Base-by-base conservation (phyloP, 2,888 invertebrate genomes). In the Nipponacmea schrenckii region DNA sequence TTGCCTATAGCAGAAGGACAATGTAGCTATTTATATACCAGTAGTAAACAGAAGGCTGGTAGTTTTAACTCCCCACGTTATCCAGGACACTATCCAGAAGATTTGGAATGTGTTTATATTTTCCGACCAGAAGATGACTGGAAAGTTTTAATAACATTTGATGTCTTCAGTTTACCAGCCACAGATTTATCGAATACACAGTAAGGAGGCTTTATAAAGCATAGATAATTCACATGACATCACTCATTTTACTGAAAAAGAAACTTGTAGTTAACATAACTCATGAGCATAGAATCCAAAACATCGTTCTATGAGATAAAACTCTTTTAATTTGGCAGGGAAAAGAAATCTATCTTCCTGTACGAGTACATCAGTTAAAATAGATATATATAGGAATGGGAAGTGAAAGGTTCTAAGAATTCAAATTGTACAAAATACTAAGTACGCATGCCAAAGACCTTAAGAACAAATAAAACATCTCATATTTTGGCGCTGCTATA, bases 1-100 rank as follows among this genome's bases (percentile, higher is more conserved):
- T 96, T 96, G 0, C 94, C 96, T 31, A 94, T 96, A 31, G 96
- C 96, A 8, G 95, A 95, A 84, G 96, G 96, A 74, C 84, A 86
- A 74, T 98, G 97, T 89, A 93, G 93, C 75, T 98, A 97, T 89
- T 94, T 95, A 15, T 98, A 97, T 90, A 92, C 86, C 76, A 86
- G 84, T 66, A 78, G 80, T 7, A 68, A 72, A 10, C 62, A 39
- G 14, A 83, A 84, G 15, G 74, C 77, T n/a, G 90, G 90, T 2
- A 81, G 80, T 39, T 95, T 97, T 89, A 98, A 98, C 90, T 97
- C 97, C 69, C 97, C 97, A 27, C 93, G 97, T 75, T 81, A 88
- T 73, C 89, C 89, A 0, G 80, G 81, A 72, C 81, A 81, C 73
- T 90, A 90, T 77, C 90, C 90, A 0, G 76, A 85, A 67, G 87